Percentiles rank a stretch among this genome's conserved stretches.
Conservation (phyloP, 2,797 vertebrate species). For the Sebastes minor region DNA sequence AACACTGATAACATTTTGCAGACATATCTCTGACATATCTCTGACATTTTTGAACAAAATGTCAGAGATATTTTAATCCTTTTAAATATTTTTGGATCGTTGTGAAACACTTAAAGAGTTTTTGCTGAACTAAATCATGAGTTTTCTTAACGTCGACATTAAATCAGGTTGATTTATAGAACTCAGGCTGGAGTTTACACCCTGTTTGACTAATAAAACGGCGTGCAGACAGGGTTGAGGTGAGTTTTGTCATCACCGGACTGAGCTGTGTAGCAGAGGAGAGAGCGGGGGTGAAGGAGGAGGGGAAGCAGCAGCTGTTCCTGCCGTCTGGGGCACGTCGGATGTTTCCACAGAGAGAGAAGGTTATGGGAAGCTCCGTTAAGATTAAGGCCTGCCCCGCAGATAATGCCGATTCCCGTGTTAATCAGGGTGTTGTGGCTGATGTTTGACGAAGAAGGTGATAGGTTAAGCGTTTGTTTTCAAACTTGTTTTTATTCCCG, state of each 20-base stretch:
- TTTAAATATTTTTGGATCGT: background rate
- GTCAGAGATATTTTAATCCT: background rate
- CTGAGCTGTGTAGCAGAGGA: conserved; percentile 36
- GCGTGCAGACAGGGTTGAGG: background rate
- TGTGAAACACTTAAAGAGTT: background rate
- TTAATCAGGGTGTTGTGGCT: conserved; percentile 82
- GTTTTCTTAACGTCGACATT: background rate
- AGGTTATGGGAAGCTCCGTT: conserved; percentile 80
- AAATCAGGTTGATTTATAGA: no score
- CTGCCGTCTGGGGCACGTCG: conserved; percentile 65
- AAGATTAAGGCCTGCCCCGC: conserved; percentile 56
- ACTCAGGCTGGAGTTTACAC: background rate
- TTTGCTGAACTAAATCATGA: background rate
- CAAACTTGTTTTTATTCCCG: conserved; percentile 34
- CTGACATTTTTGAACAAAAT: background rate
- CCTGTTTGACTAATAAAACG: background rate
- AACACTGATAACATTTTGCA: background rate
- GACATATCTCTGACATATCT: background rate
- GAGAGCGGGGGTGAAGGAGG: conserved; percentile 16
- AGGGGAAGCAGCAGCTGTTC: conserved; percentile 73
- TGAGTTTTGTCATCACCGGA: conserved; percentile 28
- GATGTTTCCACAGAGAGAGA: conserved; percentile 81
- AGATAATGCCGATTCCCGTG: conserved; percentile 74
- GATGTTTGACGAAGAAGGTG: conserved; percentile 75
- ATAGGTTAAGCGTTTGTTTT: conserved; percentile 72